phyloP scores from a whole-genome alignment of 2,113 vertebrate species.

The Sceloporus undulatus region DNA sequence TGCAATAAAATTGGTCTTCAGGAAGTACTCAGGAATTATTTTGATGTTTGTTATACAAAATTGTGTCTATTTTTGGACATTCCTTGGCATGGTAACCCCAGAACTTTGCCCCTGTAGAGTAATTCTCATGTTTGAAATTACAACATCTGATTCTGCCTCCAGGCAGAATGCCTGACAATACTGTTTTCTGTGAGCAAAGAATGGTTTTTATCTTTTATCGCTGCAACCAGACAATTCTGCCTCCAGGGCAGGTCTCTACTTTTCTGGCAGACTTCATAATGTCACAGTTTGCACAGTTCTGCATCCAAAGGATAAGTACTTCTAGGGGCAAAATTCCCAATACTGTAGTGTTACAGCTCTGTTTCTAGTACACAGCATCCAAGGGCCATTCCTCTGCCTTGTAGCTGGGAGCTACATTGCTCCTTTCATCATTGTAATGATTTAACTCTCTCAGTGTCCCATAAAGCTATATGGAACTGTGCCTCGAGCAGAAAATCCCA shows the following conservation, averaged over 20 bases:
- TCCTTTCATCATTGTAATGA: conserved; percentile 19
- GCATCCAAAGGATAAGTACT: conserved; percentile 46
- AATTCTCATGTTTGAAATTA: conserved; percentile 22
- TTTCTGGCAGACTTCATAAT: conserved; percentile 38
- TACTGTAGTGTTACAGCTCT: conserved; percentile 7
- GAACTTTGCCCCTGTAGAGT: not conserved
- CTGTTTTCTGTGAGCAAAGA: conserved; percentile 34
- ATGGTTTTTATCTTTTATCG: conserved; percentile 44
- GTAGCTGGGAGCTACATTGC: not conserved
- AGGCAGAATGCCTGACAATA: not conserved
- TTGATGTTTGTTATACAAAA: not conserved
- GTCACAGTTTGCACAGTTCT: conserved; percentile 20
- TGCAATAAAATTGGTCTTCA: not conserved
- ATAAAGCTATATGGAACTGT: not conserved
- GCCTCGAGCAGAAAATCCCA: not conserved
- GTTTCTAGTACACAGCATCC: conserved; percentile 25
- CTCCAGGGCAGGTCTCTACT: conserved; percentile 36
- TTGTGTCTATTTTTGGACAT: not conserved
- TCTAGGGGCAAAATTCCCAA: conserved; percentile 41
- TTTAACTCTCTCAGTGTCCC: conserved; percentile 34
- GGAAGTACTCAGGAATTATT: conserved; percentile 7
- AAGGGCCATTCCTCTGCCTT: not conserved
- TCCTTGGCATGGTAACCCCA: not conserved
- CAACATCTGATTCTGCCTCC: conserved; percentile 1
- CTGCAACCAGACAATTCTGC: conserved; percentile 45